Base-by-base conservation (phyloP, 2,888 invertebrate species). In the Coelopa pilipes region DNA sequence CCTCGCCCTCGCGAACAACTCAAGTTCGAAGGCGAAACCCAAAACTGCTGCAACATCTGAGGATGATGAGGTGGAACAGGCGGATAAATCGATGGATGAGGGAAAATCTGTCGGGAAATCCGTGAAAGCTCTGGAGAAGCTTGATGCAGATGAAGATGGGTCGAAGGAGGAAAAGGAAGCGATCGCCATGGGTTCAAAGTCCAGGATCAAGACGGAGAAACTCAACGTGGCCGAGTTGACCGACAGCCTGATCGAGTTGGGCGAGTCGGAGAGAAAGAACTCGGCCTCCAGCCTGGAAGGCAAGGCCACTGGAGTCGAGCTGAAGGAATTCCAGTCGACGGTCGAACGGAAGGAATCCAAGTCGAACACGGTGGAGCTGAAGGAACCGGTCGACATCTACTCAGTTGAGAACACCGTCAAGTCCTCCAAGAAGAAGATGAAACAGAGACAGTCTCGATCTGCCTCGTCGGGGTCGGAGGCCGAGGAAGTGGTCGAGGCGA, bases 201-300 rank as follows among this genome's bases (percentile, higher is more conserved):
- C 17, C 11, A 53, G 17, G 53, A 19, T 66, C 15, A 76, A 78
- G n/a, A 62, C 71, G 10, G 77, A 79, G 67, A 57, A 75, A 62
- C 75, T 79, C 0, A 78, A 78, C 71, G 79, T 74, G 5, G 73
- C 75, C 13, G 77, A 78, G 75, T 60, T 78, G n/a, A 73, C 73
- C 13, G 78, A 79, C 71, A 76, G 77, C 55, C 60, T 78, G 53
- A 53, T 78, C 21, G 79, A 78, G 70, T 62, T 77, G 1, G 68
- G 76, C 24, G 9, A 11, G 13, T 66, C 73, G 0, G 4, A 49
- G 72, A 19, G 60, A 66, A 34, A 34, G 34, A 34, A 34, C 34
- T 34, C 34, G 46, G 15, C 19, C 46, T 49, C 2, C 34, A 3
- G 12, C n/a, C n/a, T 15, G 13, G 19, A 72, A 70, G 59, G n/a